These are phyloP conservation scores for Oscheius sp. DNA, from an alignment of 1,140 invertebrate species.

Conservation along the genomic window DNA sequence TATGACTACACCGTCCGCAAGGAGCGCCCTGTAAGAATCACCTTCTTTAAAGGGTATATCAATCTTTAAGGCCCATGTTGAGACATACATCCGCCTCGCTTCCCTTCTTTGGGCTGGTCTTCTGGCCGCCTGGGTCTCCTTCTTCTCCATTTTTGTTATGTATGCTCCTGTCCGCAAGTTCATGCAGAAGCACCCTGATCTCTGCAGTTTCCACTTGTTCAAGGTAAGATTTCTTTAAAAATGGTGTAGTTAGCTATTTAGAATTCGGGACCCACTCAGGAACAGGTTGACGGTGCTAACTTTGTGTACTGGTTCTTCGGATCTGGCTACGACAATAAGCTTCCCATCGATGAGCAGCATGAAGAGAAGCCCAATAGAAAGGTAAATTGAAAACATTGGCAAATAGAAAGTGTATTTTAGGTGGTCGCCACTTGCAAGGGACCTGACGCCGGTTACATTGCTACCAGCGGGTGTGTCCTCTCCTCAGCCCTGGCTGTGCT, in stretches of 20 bases:
- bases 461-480: constrained; percentile 74
- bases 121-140: constrained; percentile 65
- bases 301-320: constrained; percentile 65
- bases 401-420: not conserved
- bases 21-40: constrained; percentile 68
- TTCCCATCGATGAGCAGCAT: constrained; percentile 69
- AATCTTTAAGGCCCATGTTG: constrained; percentile 30
- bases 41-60: not conserved
- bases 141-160: constrained; percentile 71
- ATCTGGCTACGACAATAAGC: constrained; percentile 74
- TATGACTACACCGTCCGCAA: constrained; percentile 71
- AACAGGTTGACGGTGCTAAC: constrained; percentile 53
- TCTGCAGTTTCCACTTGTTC: constrained; percentile 54
- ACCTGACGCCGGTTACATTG: constrained; percentile 75
- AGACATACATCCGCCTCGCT: constrained; percentile 61
- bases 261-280: constrained; percentile 46
- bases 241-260: too few species aligned
- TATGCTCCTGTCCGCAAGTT: constrained; percentile 63
- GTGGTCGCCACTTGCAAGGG: constrained; percentile 69
- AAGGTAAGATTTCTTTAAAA: constrained; percentile 26
- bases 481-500: constrained; percentile 74
- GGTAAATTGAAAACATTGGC: constrained; percentile 45
- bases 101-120: constrained; percentile 62
- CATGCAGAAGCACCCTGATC: constrained; percentile 54
- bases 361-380: constrained; percentile 68